Evolutionary conservation across 2,113 vertebrate species (phyloP).

Genomic region (Ctenomys sociabilis): DNA sequence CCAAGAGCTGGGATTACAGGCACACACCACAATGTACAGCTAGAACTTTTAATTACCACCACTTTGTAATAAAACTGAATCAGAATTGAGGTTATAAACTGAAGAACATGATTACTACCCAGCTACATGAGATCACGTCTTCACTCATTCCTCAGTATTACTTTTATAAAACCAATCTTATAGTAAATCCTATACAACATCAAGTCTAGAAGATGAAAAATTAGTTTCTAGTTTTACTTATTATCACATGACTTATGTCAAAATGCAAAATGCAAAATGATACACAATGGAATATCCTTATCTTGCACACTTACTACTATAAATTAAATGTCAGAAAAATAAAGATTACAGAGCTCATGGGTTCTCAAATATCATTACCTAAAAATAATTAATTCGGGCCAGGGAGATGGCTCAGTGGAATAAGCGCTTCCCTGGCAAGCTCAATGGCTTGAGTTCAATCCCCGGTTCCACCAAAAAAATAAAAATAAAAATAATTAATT

Average conservation of each 20-base stretch:
- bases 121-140: conserved; percentile 47
- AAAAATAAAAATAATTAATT: conserved; percentile 55
- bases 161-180: conserved; percentile 53
- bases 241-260: conserved; percentile 24
- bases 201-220: conserved; percentile 46
- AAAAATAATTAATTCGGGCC: conserved; percentile 55
- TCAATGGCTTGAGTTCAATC: too few species aligned
- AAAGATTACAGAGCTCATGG: conserved; percentile 32
- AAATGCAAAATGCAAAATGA: conserved; percentile 55
- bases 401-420: too few species aligned
- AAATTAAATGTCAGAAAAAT: conserved; percentile 67
- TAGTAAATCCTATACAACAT: conserved; percentile 52
- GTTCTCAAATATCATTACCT: conserved; percentile 62
- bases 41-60: conserved; percentile 44
- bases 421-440: too few species aligned
- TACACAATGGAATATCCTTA: conserved; percentile 45
- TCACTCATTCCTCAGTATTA: conserved; percentile 32
- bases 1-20: neutral
- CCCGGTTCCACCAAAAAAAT: too few species aligned
- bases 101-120: conserved; percentile 43
- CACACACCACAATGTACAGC: neutral
- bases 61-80: conserved; percentile 55
- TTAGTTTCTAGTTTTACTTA: conserved; percentile 44
- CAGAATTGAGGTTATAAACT: conserved; percentile 57
- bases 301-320: conserved; percentile 47